These are phyloP conservation scores for Hymenopus coronatus DNA, from an alignment of 2,888 invertebrate genomes.

Conservation along the genomic window DNA sequence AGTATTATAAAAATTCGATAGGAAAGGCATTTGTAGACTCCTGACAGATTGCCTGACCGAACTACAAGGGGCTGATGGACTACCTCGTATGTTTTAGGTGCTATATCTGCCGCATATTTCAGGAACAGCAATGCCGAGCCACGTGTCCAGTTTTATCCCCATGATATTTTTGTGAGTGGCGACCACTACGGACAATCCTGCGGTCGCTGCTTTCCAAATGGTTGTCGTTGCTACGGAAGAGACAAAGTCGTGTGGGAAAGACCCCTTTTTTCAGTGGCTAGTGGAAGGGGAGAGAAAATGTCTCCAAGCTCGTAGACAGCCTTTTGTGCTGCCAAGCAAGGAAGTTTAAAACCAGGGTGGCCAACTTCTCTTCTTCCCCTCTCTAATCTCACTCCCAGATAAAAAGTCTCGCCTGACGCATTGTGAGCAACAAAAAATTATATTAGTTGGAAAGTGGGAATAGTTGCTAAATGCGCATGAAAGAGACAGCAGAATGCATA, in stretches of 20 bases:
- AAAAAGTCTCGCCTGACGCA: neutral
- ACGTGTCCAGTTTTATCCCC: neutral
- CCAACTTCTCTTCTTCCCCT: neutral
- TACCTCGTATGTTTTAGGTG: too few relatives aligned
- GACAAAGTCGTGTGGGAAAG: neutral
- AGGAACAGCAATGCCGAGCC: neutral
- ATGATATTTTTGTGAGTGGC: neutral
- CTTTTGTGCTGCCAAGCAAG: neutral
- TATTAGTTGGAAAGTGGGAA: neutral
- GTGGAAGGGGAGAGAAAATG: neutral
- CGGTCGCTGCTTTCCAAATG: neutral
- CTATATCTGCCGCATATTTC: too few relatives aligned
- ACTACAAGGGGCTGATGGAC: too few relatives aligned
- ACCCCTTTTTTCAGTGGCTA: neutral
- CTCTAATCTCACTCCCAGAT: neutral
- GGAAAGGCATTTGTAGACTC: too few relatives aligned
- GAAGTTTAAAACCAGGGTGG: neutral
- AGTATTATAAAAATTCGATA: too few relatives aligned
- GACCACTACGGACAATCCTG: neutral
- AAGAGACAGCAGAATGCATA: neutral
- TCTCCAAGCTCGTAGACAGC: neutral
- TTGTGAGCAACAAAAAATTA: neutral
- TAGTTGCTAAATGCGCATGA: neutral
- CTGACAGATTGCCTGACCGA: too few relatives aligned
- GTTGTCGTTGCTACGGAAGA: neutral